phyloP scores from a whole-genome alignment of 2,113 vertebrate species.

The Rhinolophus ferrumequinum region DNA sequence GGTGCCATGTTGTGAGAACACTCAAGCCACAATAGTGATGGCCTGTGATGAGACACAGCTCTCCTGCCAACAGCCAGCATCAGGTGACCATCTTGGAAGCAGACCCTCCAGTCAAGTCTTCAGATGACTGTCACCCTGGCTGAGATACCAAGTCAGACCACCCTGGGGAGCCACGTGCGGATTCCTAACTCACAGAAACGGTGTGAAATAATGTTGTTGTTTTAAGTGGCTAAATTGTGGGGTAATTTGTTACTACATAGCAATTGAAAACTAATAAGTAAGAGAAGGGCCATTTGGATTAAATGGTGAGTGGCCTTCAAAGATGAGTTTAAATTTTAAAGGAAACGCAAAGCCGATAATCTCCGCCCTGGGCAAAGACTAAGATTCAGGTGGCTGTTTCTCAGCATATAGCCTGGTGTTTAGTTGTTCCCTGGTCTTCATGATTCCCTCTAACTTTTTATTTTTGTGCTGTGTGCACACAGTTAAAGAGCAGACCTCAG shows the following conservation, averaged over 20 bases:
- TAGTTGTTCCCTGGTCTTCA: background rate
- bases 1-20: background rate
- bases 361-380: background rate
- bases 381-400: background rate
- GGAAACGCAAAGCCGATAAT: background rate
- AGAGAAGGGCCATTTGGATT: background rate
- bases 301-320: background rate
- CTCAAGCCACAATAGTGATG: background rate
- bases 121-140: background rate
- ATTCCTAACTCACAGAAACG: background rate
- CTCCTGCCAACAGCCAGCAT: background rate
- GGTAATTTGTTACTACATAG: background rate
- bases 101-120: background rate
- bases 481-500: background rate
- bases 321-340: background rate
- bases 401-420: background rate
- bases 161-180: background rate
- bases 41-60: background rate
- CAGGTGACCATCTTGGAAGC: background rate
- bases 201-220: background rate
- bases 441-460: background rate
- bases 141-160: background rate
- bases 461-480: background rate
- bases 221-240: background rate
- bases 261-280: background rate